Conservation (phyloP, 2,113 vertebrate genomes). For the Hippoglossus stenolepis region DNA sequence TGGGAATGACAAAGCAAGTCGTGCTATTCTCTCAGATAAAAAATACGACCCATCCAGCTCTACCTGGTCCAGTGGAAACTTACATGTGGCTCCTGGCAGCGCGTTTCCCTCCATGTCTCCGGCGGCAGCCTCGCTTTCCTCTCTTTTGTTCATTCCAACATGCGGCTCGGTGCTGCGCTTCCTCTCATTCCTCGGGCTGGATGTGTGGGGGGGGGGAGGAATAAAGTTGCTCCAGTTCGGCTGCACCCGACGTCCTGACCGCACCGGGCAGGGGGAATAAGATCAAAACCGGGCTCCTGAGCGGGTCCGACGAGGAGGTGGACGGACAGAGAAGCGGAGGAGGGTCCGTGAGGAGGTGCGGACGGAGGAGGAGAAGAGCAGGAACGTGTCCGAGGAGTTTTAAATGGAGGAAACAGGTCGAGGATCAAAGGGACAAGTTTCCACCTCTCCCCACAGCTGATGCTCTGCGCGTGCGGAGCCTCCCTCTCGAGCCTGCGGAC, state of each 20-base stretch:
- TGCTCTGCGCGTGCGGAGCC: constrained; percentile 57
- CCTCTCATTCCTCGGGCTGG: constrained; percentile 79
- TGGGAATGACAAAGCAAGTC: background rate
- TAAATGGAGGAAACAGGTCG: background rate
- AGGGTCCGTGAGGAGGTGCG: background rate
- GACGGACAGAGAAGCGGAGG: background rate
- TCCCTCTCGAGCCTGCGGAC: constrained; percentile 42
- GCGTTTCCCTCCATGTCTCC: constrained; percentile 69
- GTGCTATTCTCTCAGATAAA: background rate
- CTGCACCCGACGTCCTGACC: constrained; percentile 27
- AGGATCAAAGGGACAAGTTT: constrained; percentile 42
- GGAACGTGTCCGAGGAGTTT: background rate
- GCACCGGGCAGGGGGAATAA: background rate
- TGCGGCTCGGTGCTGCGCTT: constrained; percentile 54
- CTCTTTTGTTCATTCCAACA: constrained; percentile 73
- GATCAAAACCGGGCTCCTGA: background rate
- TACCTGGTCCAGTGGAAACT: constrained; percentile 45
- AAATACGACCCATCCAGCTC: background rate
- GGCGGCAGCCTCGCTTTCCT: constrained; percentile 62
- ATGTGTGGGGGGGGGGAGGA: background rate
- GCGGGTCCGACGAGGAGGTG: background rate
- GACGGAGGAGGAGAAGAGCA: no score
- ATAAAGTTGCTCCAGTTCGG: constrained; percentile 64
- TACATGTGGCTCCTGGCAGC: constrained; percentile 69
- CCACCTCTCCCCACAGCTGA: constrained; percentile 74